These are phyloP conservation scores for Ammodytes marinus DNA, from an alignment of 2,113 vertebrate genomes.

Conservation along the genomic window DNA sequence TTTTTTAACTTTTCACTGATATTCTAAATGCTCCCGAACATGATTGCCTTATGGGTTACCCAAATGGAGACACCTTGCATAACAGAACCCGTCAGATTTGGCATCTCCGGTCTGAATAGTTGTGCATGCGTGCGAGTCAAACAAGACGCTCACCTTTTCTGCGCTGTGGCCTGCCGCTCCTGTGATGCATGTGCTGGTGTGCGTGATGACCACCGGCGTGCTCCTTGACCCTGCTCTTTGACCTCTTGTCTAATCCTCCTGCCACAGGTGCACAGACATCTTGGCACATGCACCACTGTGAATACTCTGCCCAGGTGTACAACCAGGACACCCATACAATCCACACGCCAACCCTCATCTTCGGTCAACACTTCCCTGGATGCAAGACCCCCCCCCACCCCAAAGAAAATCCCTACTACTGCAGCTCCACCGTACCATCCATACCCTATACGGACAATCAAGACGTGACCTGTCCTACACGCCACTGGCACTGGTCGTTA, in stretches of 20 bases:
- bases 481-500: conserved; percentile 79
- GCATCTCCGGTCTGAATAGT: background rate
- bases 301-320: conserved; percentile 73
- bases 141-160: conserved; percentile 77
- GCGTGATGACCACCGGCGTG: conserved; percentile 58
- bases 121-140: too few relatives aligned
- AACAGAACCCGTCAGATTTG: background rate
- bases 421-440: conserved; percentile 30
- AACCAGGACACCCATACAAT: conserved; percentile 76
- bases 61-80: background rate
- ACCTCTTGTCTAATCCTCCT: conserved; percentile 46
- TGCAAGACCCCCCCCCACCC: background rate
- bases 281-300: conserved; percentile 74
- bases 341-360: conserved; percentile 82
- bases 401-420: conserved; percentile 10
- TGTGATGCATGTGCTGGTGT: conserved; percentile 62
- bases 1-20: too few relatives aligned
- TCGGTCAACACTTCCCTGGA: conserved; percentile 38
- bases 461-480: conserved; percentile 57
- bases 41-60: too few relatives aligned
- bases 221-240: conserved; percentile 70
- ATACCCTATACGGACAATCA: conserved; percentile 48
- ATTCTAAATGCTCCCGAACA: too few relatives aligned
- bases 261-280: conserved; percentile 69
- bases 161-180: conserved; percentile 72